Evolutionary conservation across 1,140 invertebrate genomes (phyloP), one percentile per base, ranked within the genome.

Genomic region (Macrocentrus cingulum): DNA sequence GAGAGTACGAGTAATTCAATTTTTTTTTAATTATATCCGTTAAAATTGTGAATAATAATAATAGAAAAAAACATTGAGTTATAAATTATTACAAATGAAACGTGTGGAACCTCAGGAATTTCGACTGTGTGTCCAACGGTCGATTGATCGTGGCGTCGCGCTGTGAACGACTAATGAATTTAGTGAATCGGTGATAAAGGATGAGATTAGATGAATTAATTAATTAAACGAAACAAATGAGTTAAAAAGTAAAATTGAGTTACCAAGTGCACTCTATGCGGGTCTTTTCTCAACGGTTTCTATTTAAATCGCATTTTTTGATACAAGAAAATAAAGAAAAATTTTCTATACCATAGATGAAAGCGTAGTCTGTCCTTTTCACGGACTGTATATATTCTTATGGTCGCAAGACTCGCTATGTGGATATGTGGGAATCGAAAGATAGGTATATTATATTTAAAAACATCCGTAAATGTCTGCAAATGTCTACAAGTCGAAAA

Each of bases 241-340:
- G 13, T 23, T 46, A 13, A 55, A 55, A 34, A 20, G n/a, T 55
- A 29, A 44, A 56, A 56, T 54, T 45, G 39, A 58, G 60, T 56
- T 48, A 45, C 50, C 55, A 60, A 36, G 49, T 46, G 61, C 61
- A 70, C 60, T 65, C 65, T 71, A 62, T 66, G 71, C 71, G 67
- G 65, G 66, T 66, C 57, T 64, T 52, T 65, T 61, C 54, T 63
- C 57, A 66, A 53, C 56, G 22, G 42, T 56, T 56, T 56, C 53
- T 56, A 68, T 67, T n/a, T 66, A 63, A 66, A 70, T 61, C 67
- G 67, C 65, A 75, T 66, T 77, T 76, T 64, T 77, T 77, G 71
- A 77, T 77, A 76, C 71, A 62, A 74, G 34, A 72, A 64, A 67
- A n/a, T n/a, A n/a, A n/a, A n/a, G n/a, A n/a, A 68, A 73, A 74